Evolutionary conservation across 2,888 invertebrate species (phyloP).

Genomic region (Eretmocerus hayati): DNA sequence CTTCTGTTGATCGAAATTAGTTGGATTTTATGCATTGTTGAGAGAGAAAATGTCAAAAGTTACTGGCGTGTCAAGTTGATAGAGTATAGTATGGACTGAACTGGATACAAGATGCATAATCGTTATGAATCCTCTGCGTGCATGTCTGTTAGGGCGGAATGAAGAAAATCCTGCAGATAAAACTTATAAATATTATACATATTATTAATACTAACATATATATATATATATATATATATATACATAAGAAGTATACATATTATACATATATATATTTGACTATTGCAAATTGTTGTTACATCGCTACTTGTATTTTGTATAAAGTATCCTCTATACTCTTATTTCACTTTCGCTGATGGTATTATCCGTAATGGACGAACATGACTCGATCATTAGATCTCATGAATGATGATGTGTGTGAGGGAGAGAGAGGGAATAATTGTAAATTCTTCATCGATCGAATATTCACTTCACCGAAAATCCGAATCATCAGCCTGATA

Average conservation of each 20-base stretch:
- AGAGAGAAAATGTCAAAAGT: too few relatives aligned
- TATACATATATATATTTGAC: slow-evolving; percentile 39
- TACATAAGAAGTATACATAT: slow-evolving; percentile 23
- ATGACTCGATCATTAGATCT: too few relatives aligned
- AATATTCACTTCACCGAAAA: too few relatives aligned
- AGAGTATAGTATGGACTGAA: too few relatives aligned
- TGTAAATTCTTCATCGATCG: too few relatives aligned
- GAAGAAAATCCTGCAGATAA: too few relatives aligned
- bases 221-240: slow-evolving; percentile 21
- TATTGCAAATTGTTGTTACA: slow-evolving; percentile 46
- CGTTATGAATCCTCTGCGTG: slow-evolving; percentile 23
- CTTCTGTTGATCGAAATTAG: too few relatives aligned
- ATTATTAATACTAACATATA: slow-evolving; percentile 9
- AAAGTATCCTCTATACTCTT: slow-evolving; percentile 40
- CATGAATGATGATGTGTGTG: too few relatives aligned
- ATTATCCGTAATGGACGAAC: slow-evolving; percentile 27
- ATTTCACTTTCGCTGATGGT: slow-evolving; percentile 36
- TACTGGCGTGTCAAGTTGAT: too few relatives aligned
- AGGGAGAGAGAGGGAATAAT: too few relatives aligned
- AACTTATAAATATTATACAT: slow-evolving; percentile 22
- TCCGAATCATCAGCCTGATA: too few relatives aligned
- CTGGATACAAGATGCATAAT: slow-evolving; percentile 12
- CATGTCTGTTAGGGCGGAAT: slow-evolving; percentile 26
- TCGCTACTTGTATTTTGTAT: slow-evolving; percentile 46
- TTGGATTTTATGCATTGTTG: slow-evolving; percentile 21